Conservation (phyloP, 1,140 invertebrate genomes). For the Carcinoscorpius rotundicauda region DNA sequence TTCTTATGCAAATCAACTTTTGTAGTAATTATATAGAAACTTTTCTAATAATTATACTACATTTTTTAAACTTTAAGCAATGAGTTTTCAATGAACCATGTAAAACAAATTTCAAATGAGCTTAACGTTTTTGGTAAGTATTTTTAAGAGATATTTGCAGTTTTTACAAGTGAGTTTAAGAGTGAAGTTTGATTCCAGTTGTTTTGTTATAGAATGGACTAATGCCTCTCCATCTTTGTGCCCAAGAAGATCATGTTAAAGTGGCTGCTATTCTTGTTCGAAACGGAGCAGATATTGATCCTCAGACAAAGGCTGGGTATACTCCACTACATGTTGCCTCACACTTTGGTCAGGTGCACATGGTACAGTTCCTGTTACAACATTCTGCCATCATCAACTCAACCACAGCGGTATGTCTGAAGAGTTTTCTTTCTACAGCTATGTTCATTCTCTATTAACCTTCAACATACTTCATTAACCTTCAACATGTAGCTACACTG, state of each 20-base stretch:
- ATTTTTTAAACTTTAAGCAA: background rate
- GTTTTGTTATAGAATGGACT: conserved; percentile 57
- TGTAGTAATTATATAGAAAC: too few species aligned
- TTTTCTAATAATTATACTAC: too few species aligned
- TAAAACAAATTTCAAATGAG: conserved; percentile 1
- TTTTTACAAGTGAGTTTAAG: conserved; percentile 11
- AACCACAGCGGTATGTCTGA: conserved; percentile 37
- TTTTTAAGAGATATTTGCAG: too few species aligned
- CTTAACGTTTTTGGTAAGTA: too few species aligned
- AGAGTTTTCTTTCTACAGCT: background rate
- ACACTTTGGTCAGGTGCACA: conserved; percentile 95
- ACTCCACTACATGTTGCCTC: conserved; percentile 97
- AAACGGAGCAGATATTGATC: conserved; percentile 73
- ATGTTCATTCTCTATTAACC: too few species aligned
- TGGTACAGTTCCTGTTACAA: conserved; percentile 88
- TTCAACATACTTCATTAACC: too few species aligned
- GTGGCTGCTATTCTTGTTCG: conserved; percentile 85
- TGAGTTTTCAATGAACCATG: background rate
- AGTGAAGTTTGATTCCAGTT: background rate
- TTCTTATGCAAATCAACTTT: too few species aligned
- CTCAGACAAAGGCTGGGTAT: conserved; percentile 87
- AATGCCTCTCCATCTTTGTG: conserved; percentile 66
- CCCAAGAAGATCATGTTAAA: conserved; percentile 87
- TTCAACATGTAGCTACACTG: too few species aligned
- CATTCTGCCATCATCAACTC: conserved; percentile 51